Conservation (phyloP, 92 coral and sea anemone genomes). For the Isaurus tuberculatus region DNA sequence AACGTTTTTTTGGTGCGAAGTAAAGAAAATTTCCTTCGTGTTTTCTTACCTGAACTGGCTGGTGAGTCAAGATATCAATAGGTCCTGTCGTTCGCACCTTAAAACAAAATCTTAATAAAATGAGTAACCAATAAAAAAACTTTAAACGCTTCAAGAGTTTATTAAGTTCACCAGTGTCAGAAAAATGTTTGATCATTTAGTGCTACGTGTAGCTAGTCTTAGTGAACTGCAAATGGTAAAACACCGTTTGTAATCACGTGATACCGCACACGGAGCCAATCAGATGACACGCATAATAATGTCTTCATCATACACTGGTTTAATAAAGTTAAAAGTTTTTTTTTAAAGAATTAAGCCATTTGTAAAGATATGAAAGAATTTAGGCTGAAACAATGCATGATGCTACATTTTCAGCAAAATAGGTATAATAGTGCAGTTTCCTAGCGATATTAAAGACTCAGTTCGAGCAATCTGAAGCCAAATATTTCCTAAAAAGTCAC, state of each 20-base stretch:
- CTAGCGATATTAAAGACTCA: no score
- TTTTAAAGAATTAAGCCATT: background rate
- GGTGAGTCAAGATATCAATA: slow-evolving; percentile 91
- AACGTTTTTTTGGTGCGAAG: no score
- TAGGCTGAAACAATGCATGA: no score
- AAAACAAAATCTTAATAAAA: background rate
- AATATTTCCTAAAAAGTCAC: no score
- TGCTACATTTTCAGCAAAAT: no score
- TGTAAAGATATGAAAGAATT: no score
- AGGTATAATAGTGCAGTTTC: no score
- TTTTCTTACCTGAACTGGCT: slow-evolving; percentile 88
- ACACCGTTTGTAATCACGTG: slow-evolving; percentile 73
- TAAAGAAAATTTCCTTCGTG: background rate
- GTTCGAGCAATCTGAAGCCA: no score
- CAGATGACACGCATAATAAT: slow-evolving; percentile 98
- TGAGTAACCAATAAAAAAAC: background rate
- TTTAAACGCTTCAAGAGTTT: background rate
- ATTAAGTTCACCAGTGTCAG: slow-evolving; percentile 59
- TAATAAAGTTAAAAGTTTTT: background rate
- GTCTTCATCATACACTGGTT: slow-evolving; percentile 87
- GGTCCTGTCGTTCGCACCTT: slow-evolving; percentile 99
- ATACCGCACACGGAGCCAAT: slow-evolving; percentile 70
- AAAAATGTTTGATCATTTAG: slow-evolving; percentile 66
- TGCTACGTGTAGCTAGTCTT: slow-evolving; percentile 36
- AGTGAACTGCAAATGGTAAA: slow-evolving; percentile 53